Evolutionary conservation across 2,113 vertebrate species (phyloP).

Genomic region (Mesembrinibis cayennensis): DNA sequence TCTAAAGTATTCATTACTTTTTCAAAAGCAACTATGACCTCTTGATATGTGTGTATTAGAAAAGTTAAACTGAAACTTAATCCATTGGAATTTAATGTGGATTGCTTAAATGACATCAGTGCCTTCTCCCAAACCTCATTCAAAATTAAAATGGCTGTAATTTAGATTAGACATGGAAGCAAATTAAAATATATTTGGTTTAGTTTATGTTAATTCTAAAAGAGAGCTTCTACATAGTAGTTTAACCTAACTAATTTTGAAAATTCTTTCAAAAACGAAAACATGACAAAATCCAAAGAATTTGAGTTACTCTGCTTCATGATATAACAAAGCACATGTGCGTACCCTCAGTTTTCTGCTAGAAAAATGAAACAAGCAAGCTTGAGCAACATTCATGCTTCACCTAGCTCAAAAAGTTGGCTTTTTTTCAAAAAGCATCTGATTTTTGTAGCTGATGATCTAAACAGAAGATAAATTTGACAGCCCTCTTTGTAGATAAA

Average conservation of each 20-base stretch:
- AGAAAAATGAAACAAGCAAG: not conserved
- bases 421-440: slow-evolving; percentile 26
- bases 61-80: not conserved
- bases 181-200: not conserved
- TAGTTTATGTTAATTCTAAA: not conserved
- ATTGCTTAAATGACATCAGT: not conserved
- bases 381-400: not conserved
- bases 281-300: not conserved
- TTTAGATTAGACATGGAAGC: not conserved
- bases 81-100: not conserved
- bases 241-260: not conserved
- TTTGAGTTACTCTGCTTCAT: not conserved
- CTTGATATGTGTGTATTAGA: not conserved
- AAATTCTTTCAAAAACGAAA: not conserved
- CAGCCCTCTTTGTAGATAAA: slow-evolving; percentile 65
- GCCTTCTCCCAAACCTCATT: not conserved
- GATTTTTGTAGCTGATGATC: slow-evolving; percentile 56
- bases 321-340: not conserved
- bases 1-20: not conserved
- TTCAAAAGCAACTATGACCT: not conserved
- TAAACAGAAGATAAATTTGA: slow-evolving; percentile 69
- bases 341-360: not conserved
- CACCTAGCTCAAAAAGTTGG: not conserved
- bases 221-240: not conserved
- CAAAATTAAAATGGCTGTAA: not conserved